Base-by-base conservation (phyloP, 2,888 invertebrate genomes). In the Fabriciana adippe region DNA sequence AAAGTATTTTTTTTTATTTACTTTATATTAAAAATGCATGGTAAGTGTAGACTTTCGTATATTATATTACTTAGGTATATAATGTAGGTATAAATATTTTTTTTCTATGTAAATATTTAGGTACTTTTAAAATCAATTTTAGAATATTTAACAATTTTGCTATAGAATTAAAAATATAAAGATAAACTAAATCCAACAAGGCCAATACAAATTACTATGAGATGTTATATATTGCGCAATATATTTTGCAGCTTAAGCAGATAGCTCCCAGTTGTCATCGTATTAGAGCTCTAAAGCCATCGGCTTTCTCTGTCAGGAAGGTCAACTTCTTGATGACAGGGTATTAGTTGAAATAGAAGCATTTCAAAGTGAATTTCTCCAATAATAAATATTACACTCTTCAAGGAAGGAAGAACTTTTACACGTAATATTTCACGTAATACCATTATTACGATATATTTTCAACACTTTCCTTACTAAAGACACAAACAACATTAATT, bases 221-320 rank as follows among this genome's bases (percentile, higher is more conserved):
- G 56, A 57, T 47, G 45, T 15, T 18, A 47, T 54, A 54, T 26
- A 45, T 54, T 16, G n/a, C n/a, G 26, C 50, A 61, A 66, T 66
- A 61, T 60, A 66, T 66, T 66, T 66, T 31, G 35, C 50, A 6
- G 61, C 66, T 66, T 66, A 61, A 66, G 55, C 41, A 66, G 66
- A 66, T 55, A 66, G 66, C 61, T 61, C 55, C 55, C 41, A 66
- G 60, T 60, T 60, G 60, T 66, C 66, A 66, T 66, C 66, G 66
- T 59, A 60, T 66, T 61, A 66, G 48, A 66, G 55, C 66, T 26
- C 65, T 60, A 60, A 66, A 66, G 60, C 66, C 48, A 48, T 35
- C 66, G 60, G 66, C 60, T 66, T 66, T 47, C 60, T 55, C 48
- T 61, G 66, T 66, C 66, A 66, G 66, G 55, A 55, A 66, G 66